A percentile compares a stretch with the other conserved stretches of the same genome.
phyloP scores from a whole-genome alignment of 1,140 invertebrate species.

The Acromyrmex echinatior region DNA sequence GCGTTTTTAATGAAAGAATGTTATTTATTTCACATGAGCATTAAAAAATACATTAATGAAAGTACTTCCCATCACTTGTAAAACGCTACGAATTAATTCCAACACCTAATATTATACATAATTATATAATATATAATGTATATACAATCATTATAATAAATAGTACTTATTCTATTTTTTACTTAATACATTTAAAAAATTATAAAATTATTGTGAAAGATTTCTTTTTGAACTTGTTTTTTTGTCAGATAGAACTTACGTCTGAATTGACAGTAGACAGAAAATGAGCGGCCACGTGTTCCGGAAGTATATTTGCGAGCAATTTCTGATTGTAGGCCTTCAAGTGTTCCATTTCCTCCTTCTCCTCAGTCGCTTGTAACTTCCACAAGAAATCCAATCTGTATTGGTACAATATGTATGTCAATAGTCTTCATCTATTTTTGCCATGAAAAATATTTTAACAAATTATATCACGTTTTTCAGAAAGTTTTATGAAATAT shows the following conservation, averaged over 20 bases:
- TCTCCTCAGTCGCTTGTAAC: constrained; percentile 96
- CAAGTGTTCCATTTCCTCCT: constrained; percentile 97
- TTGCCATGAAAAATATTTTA: neutral
- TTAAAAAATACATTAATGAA: too few species aligned
- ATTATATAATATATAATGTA: too few species aligned
- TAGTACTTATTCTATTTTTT: too few species aligned
- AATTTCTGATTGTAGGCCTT: constrained; percentile 97
- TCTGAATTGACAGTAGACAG: constrained; percentile 93
- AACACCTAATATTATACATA: too few species aligned
- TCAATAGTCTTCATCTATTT: constrained; percentile 7
- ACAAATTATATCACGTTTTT: neutral
- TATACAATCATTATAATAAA: too few species aligned
- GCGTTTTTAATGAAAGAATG: too few species aligned
- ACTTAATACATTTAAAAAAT: neutral
- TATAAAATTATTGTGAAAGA: neutral
- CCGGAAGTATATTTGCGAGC: constrained; percentile 97
- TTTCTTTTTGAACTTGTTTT: neutral
- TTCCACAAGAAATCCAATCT: constrained; percentile 97
- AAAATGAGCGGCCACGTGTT: constrained; percentile 98
- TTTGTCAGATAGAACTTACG: constrained; percentile 87
- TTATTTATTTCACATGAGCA: too few species aligned
- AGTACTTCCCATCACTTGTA: too few species aligned
- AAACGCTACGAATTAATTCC: too few species aligned
- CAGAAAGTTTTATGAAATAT: neutral
- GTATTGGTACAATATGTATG: neutral